Evolutionary conservation across 2,888 invertebrate species (phyloP).

Genomic region (Ophraella communa): DNA sequence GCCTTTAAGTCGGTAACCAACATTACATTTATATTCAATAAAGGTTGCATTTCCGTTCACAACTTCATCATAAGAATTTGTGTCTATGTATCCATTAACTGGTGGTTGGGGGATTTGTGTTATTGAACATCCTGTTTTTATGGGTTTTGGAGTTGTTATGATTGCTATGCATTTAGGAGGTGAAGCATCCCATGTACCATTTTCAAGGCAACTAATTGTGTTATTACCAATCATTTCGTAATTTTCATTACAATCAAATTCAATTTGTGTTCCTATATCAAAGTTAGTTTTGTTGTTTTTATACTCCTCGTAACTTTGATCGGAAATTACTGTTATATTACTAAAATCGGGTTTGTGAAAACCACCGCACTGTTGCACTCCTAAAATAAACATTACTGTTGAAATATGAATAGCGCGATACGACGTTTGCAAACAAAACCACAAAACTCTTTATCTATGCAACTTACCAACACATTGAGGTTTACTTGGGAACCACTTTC

Average conservation of each 20-base stretch:
- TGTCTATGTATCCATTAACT: slow-evolving; percentile 55
- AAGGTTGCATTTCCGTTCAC: slow-evolving; percentile 51
- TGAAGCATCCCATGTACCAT: slow-evolving; percentile 58
- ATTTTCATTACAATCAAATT: slow-evolving; percentile 62
- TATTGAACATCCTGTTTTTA: slow-evolving; percentile 43
- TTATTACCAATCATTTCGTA: slow-evolving; percentile 59
- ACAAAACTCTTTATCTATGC: too few relatives aligned
- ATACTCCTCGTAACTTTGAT: slow-evolving; percentile 47
- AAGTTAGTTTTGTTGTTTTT: slow-evolving; percentile 42
- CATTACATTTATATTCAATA: slow-evolving; percentile 63
- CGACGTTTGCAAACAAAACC: too few relatives aligned
- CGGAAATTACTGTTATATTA: slow-evolving; percentile 44
- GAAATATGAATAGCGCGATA: too few relatives aligned
- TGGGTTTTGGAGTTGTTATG: slow-evolving; percentile 27
- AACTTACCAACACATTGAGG: slow-evolving; percentile 68
- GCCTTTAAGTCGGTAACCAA: slow-evolving; percentile 60
- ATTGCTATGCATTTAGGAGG: slow-evolving; percentile 47
- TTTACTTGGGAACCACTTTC: slow-evolving; percentile 67
- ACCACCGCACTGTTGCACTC: slow-evolving; percentile 50
- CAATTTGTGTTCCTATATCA: slow-evolving; percentile 62
- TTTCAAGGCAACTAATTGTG: slow-evolving; percentile 63
- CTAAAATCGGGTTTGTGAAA: slow-evolving; percentile 45
- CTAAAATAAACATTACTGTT: slow-evolving; percentile 43
- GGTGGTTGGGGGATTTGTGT: slow-evolving; percentile 48
- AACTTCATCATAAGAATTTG: slow-evolving; percentile 48